Base-by-base conservation (phyloP, 2,113 vertebrate genomes). In the Albula glossodonta region DNA sequence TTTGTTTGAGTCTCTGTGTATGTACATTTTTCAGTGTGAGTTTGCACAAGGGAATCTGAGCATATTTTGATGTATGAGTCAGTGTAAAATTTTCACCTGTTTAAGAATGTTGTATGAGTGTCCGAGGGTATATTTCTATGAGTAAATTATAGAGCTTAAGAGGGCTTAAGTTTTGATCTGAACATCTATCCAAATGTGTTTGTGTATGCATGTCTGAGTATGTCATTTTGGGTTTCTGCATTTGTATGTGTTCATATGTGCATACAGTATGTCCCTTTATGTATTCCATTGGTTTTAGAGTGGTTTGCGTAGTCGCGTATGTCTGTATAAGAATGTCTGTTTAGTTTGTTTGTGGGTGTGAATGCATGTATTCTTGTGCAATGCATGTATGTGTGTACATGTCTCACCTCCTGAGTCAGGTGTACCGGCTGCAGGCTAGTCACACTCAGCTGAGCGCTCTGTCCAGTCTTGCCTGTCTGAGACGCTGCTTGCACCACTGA, bases 401-500 rank as follows among this genome's bases (percentile, higher is more conserved):
- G n/a, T 89, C 89, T 87, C 91, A 98, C 97, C 95, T 98, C 97
- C 87, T 95, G 96, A 85, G 95, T 94, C 90, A 98, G 95, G 74
- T 98, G 97, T 88, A 97, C 96, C 12, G 96, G 95, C 90, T 97
- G 97, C 41, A 98, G 95, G 81, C 94, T 96, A 90, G 96, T 96
- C 88, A 98, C 96, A 3, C 93, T 96, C 88, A 98, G 94, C 93
- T 97, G 96, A 79, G 97, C 95, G 60, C 96, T 95, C 0, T 96
- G 93, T 88, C 96, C 95, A 2, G 97, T 95, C 94, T 98, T 97
- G 83, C 96, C 91, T 74, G 96, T 92, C 90, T 97, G 96, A 3
- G 96, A 94, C 19, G 96, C 96, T 80, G 96, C 94, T 91, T 98
- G 97, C 84, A 98, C 96, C 86, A 97, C 97, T 0, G 97, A 97